Evolutionary conservation across 2,797 vertebrate genomes (phyloP).

Genomic region (Sylvilagus floridanus): DNA sequence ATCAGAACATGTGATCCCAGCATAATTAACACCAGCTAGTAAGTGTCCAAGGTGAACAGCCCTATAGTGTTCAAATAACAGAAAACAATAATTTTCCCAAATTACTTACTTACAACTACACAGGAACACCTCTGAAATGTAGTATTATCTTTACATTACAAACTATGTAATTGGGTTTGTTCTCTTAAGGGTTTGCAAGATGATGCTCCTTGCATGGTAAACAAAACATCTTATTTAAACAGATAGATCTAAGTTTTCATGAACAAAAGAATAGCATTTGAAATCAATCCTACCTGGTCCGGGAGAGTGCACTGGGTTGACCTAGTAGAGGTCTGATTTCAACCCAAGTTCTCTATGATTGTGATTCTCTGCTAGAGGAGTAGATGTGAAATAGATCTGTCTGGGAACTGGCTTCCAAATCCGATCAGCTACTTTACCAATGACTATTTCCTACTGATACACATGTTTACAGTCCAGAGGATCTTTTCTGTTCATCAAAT

Average conservation of each 20-base stretch:
- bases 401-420: slow-evolving; percentile 58
- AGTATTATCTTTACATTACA: not conserved
- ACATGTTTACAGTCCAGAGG: not conserved
- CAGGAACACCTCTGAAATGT: not conserved
- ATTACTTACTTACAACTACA: slow-evolving; percentile 9
- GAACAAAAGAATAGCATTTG: slow-evolving; percentile 53
- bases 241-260: slow-evolving; percentile 34
- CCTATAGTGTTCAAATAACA: not conserved
- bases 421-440: slow-evolving; percentile 46
- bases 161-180: not conserved
- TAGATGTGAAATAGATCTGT: slow-evolving; percentile 70
- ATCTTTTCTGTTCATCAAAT: slow-evolving; percentile 18
- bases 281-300: slow-evolving; percentile 24
- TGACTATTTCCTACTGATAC: slow-evolving; percentile 43
- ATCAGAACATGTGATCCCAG: not conserved
- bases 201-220: not conserved
- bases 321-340: slow-evolving; percentile 68
- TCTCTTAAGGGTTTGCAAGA: not conserved
- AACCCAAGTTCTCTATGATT: slow-evolving; percentile 51
- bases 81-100: not conserved
- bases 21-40: not conserved
- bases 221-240: slow-evolving; percentile 55
- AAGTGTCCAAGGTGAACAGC: not conserved
- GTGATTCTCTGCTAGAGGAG: slow-evolving; percentile 29
- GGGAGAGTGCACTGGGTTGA: slow-evolving; percentile 17